Base-by-base conservation (phyloP, 2,113 vertebrate genomes). In the Falcunculus frontatus region DNA sequence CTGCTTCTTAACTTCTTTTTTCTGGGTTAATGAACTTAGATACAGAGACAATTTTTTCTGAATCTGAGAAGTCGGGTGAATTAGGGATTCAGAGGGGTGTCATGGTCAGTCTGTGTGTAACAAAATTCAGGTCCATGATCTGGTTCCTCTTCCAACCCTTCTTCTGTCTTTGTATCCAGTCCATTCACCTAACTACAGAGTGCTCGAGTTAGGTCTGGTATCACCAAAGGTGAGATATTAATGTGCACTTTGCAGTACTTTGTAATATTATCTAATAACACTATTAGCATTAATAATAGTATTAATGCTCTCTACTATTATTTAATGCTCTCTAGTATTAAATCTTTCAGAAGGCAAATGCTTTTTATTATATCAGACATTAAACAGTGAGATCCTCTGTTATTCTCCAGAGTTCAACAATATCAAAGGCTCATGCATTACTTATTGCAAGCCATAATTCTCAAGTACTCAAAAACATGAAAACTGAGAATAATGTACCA, bases 331-430 rank as follows among this genome's bases (percentile, higher is more conserved):
- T 57, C 47, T 87, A n/a, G 39, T 76, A 83, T 75, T 72, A 78
- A 75, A 86, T 60, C 19, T 89, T 97, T 96, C 62, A 68, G 92
- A 93, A 50, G 46, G 72, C 63, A 97, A 93, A 95, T 74, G 78
- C 25, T 97, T 97, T 87, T 80, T 93, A 95, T 97, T 95, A 53
- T 97, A 91, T 70, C 70, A 82, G 82, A 92, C 87, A 93, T 90
- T 95, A 96, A 95, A 91, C 72, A 92, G 76, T 81, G 92, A 96
- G 84, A 78, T 96, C 50, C 4, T 46, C 23, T 81, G 4, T 95
- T 94, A 76, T 95, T 97, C 87, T 97, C 84, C 73, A 92, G 91
- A 94, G 87, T 92, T 95, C 85, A 70, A 18, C 85, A 95, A 88
- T 72, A 83, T 92, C 85, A 95, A 90, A 96, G 62, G 69, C 79